Conservation (phyloP, 1,140 invertebrate species). For the Megalopta genalis region DNA sequence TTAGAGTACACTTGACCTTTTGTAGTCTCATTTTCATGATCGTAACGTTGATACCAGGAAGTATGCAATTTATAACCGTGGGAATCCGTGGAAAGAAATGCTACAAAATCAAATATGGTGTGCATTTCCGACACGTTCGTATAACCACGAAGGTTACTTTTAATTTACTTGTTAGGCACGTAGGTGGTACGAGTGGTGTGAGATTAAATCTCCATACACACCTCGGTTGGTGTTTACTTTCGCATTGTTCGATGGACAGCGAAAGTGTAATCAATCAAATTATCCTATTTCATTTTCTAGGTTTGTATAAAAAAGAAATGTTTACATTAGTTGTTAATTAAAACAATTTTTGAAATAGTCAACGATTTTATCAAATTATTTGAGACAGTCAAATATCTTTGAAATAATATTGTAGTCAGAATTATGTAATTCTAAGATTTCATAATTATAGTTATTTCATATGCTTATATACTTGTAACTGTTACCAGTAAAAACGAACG, state of each 20-base stretch:
- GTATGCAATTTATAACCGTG: background rate
- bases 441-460: too few species aligned
- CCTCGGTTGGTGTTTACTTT: background rate
- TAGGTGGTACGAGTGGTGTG: background rate
- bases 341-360: too few species aligned
- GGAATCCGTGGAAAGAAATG: background rate
- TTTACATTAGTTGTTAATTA: too few species aligned
- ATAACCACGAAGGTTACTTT: background rate
- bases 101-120: background rate
- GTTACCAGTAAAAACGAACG: too few species aligned
- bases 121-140: background rate
- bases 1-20: constrained; percentile 1
- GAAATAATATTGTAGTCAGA: too few species aligned
- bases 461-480: too few species aligned
- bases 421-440: too few species aligned
- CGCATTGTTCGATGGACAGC: background rate
- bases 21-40: too few species aligned
- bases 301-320: too few species aligned
- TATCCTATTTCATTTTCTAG: too few species aligned
- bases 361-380: too few species aligned
- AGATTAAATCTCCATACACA: background rate
- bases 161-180: constrained; percentile 5
- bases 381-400: too few species aligned
- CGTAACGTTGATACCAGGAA: background rate
- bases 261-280: background rate